A percentile compares a stretch with the other conserved stretches of the same genome.
These are phyloP conservation scores for Brachionus paranguensis DNA, from an alignment of 1,140 invertebrate species.

Conservation along the genomic window DNA sequence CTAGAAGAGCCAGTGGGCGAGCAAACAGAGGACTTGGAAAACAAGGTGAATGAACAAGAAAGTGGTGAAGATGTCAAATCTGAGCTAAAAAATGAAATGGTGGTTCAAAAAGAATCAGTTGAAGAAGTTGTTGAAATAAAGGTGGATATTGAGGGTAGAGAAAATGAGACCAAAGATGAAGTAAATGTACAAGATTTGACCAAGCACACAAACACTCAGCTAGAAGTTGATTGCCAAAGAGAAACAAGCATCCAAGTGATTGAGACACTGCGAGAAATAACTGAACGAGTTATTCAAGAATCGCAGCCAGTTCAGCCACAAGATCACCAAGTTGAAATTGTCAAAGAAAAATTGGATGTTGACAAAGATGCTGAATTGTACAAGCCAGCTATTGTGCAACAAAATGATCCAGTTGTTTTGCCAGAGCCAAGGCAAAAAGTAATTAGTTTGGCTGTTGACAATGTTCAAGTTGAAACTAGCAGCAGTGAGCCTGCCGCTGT, in stretches of 20 bases:
- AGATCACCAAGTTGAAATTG: not conserved
- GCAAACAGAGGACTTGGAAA: too few relatives aligned
- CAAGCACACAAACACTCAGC: not conserved
- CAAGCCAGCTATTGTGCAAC: not conserved
- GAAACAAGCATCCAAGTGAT: not conserved
- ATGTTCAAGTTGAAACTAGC: not conserved
- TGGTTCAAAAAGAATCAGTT: not conserved
- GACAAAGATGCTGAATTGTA: not conserved
- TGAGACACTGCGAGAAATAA: not conserved
- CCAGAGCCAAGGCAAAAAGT: not conserved
- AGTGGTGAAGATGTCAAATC: too few relatives aligned
- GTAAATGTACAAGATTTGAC: not conserved
- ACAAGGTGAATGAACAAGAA: too few relatives aligned
- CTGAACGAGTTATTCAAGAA: not conserved
- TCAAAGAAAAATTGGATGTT: not conserved
- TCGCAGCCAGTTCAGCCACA: not conserved
- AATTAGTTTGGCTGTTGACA: not conserved
- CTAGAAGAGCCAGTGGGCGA: too few relatives aligned
- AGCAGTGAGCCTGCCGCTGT: not conserved
- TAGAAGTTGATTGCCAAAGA: not conserved
- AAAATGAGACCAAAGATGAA: not conserved
- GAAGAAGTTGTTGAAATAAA: not conserved
- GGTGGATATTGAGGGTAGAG: not conserved
- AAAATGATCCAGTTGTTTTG: not conserved
- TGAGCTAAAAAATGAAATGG: too few relatives aligned